Evolutionary conservation across 2,113 vertebrate species (phyloP), one percentile per base, ranked within the genome.

Genomic region (Sorex fumeus): DNA sequence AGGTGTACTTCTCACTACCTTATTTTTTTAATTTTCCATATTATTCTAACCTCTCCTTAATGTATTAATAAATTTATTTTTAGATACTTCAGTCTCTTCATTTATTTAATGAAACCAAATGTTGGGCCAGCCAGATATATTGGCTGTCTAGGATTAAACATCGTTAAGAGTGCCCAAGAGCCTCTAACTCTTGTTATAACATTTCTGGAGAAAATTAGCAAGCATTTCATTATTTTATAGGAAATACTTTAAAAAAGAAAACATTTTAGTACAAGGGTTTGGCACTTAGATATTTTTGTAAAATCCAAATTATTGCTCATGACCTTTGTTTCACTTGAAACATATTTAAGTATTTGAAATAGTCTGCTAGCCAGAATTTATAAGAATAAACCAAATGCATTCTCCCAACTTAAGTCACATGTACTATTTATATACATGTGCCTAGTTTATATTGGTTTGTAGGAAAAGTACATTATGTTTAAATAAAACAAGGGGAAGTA

Each of bases 231-330:
- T 64, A 84, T 77, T 90, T 83, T 27, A 84, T 70, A 23, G 18
- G 57, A 93, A 69, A 78, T 78, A 2, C 28, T 86, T 90, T 94
- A 36, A 19, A 53, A 88, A 94, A 62, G 60, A 75, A 64, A 8
- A 64, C 21, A 64, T 28, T 64, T 16, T 16, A 53, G 21, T 21
- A 60, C 16, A 60, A 60, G 57, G 57, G 21, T 23, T 81, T 15
- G 15, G 69, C 34, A 81, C 4, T 78, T 86, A 83, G 1, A 57
- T 57, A 72, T 86, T 82, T 83, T 43, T 53, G 28, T 71, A 83
- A 92, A 90, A 85, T 67, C 75, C 50, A 9, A 11, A 85, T 32
- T 57, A 27, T 23, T 67, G 74, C 77, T 23, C 45, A 40, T 43
- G 30, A 18, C 30, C 8, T 36, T 3, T 30, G 10, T 87, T 87